Percentiles rank a stretch among this genome's conserved stretches.
Conservation (phyloP, 1,140 invertebrate genomes). For the Trachymyrmex septentrionalis region DNA sequence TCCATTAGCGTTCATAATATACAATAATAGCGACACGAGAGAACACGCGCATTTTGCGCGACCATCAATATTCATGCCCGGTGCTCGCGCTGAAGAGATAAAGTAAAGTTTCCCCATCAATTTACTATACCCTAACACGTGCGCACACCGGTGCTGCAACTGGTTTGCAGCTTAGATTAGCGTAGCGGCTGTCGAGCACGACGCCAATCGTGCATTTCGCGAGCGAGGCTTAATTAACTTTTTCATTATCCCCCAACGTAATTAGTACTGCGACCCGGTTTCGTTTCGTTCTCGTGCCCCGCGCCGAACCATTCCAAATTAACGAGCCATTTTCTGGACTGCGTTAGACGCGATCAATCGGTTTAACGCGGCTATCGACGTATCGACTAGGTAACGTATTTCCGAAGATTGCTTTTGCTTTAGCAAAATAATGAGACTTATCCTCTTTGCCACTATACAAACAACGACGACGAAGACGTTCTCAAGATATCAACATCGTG, state of each 20-base stretch:
- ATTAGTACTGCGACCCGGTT: conserved; percentile 50
- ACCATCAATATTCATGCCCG: conserved; percentile 52
- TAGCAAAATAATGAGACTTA: background rate
- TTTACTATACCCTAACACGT: conserved; percentile 9
- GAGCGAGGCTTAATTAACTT: conserved; percentile 71
- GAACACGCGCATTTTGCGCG: conserved; percentile 24
- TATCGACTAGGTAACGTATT: conserved; percentile 25
- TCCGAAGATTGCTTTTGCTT: background rate
- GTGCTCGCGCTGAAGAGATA: conserved; percentile 16
- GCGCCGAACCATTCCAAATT: conserved; percentile 64
- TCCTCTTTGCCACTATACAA: background rate
- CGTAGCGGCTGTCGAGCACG: conserved; percentile 32
- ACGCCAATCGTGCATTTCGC: conserved; percentile 50
- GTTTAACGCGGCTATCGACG: conserved; percentile 27
- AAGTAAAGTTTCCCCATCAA: conserved; percentile 56
- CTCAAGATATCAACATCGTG: background rate
- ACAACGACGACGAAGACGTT: background rate
- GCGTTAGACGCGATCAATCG: conserved; percentile 35
- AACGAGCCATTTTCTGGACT: conserved; percentile 62
- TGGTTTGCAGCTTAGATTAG: conserved; percentile 4
- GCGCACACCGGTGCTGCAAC: background rate
- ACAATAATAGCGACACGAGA: conserved; percentile 48
- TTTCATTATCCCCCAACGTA: conserved; percentile 68
- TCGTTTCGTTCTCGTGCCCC: conserved; percentile 27
- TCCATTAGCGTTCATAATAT: conserved; percentile 53